Evolutionary conservation across 2,888 invertebrate species (phyloP), one percentile per base, ranked within the genome.

Genomic region (Drosophila acutilabella): DNA sequence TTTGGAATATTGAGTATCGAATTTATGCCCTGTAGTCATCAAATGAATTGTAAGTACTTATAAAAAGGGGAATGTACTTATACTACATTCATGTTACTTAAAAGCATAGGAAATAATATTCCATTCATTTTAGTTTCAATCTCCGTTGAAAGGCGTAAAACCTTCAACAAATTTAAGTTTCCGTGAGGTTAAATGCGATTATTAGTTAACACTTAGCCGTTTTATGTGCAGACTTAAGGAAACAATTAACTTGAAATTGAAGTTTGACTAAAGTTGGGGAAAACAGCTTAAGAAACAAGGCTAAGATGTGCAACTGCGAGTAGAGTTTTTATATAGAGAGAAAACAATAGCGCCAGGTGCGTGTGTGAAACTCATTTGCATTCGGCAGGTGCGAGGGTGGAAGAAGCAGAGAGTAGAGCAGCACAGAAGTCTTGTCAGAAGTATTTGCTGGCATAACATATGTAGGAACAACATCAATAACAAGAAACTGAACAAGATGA

Each of bases 291-390:
- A 33, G 45, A 23, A 36, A 14, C 11, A 41, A 4, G 41, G 26
- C 40, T 26, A 30, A 53, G 41, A 14, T 18, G 26, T 14, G 4
- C n/a, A 54, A 18, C 53, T 48, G 16, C 13, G 47, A 18, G 16
- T 45, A 8, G 8, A 30, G 8, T 30, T 30, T 13, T 36, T 36
- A 3, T 36, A 14, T 18, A 18, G 23, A 41, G 47, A 54, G 40
- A 40, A 44, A 59, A 57, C 20, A 64, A 53, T 59, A 50, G 30
- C 20, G 58, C 52, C 65, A 73, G 58, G 71, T 65, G 76, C 68
- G 62, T 85, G 77, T 64, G 62, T 52, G 50, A n/a, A 64, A 58
- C 80, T 80, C 80, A 82, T 82, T 85, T 82, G 72, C 77, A 86
- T 82, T 71, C 64, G 60, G 60, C 65, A 62, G 52, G 45, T 58